These are phyloP conservation scores for Helostoma temminkii DNA, from an alignment of 2,797 vertebrate species.

Conservation along the genomic window DNA sequence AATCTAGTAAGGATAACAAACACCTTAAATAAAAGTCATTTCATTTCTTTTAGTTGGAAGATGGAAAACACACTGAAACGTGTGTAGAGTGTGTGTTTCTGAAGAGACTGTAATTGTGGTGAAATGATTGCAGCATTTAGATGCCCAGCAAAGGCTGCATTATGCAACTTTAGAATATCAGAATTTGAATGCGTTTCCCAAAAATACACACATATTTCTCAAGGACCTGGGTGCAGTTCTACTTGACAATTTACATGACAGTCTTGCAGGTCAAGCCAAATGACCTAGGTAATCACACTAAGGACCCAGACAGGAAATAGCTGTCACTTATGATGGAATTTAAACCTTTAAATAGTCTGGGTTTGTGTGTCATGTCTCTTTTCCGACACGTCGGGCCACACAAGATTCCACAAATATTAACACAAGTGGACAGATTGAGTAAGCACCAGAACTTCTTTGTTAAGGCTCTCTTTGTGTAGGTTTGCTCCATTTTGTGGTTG, in stretches of 20 bases:
- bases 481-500: constrained; percentile 27
- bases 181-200: neutral
- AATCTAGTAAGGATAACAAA: neutral
- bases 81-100: neutral
- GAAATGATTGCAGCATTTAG: neutral
- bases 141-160: constrained; percentile 3
- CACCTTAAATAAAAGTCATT: neutral
- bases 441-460: constrained; percentile 68
- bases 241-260: constrained; percentile 27
- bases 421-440: constrained; percentile 71
- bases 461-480: constrained; percentile 46
- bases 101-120: neutral
- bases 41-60: neutral
- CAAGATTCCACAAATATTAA: constrained; percentile 74
- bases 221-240: constrained; percentile 51
- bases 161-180: constrained; percentile 12
- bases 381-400: constrained; percentile 21
- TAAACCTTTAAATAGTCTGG: constrained; percentile 44
- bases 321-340: constrained; percentile 54
- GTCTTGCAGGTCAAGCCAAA: constrained; percentile 40
- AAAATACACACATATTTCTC: constrained; percentile 32
- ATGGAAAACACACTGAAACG: neutral
- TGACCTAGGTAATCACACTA: constrained; percentile 51
- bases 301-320: constrained; percentile 51
- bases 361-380: constrained; percentile 37